A percentile compares a stretch with the other conserved stretches of the same genome.
phyloP scores from a whole-genome alignment of 2,797 vertebrate genomes.

The Leptoclinus maculatus region DNA sequence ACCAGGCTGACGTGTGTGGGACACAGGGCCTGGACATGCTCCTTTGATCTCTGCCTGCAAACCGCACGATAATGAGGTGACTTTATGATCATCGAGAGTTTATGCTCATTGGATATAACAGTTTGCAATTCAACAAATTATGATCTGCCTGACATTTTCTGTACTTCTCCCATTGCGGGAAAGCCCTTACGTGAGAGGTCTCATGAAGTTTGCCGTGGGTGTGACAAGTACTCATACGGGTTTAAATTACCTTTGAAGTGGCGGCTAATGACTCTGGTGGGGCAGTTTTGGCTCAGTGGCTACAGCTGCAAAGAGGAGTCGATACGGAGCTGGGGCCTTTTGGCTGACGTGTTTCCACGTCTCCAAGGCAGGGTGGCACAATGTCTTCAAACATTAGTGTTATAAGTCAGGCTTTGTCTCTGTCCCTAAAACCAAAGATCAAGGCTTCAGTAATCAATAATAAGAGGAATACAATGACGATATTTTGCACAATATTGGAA shows the following conservation, averaged over 20 bases:
- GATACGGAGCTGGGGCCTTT: slow-evolving; percentile 1
- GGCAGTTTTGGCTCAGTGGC: slow-evolving; percentile 41
- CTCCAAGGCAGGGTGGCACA: slow-evolving; percentile 2
- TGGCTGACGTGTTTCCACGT: not conserved
- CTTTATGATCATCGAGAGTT: slow-evolving; percentile 59
- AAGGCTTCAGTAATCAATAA: not conserved
- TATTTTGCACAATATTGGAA: not conserved
- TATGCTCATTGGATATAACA: slow-evolving; percentile 53
- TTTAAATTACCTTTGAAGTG: slow-evolving; percentile 68
- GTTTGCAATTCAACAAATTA: slow-evolving; percentile 61
- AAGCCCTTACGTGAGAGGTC: slow-evolving; percentile 41
- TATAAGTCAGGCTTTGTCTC: not conserved
- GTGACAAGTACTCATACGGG: slow-evolving; percentile 53
- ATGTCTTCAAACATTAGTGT: not conserved
- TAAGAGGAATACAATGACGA: not conserved
- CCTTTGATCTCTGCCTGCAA: slow-evolving; percentile 57
- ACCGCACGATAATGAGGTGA: slow-evolving; percentile 52
- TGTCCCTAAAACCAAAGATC: not conserved
- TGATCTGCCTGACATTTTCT: slow-evolving; percentile 49
- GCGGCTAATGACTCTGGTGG: slow-evolving; percentile 50
- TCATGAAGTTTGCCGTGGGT: slow-evolving; percentile 55
- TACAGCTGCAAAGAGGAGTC: slow-evolving; percentile 29
- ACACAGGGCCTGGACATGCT: slow-evolving; percentile 14
- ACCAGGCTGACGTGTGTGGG: slow-evolving; percentile 54
- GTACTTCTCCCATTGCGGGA: slow-evolving; percentile 30